A percentile compares a stretch with the other conserved stretches of the same genome.
phyloP scores from a whole-genome alignment of 2,888 invertebrate species.

The Sesia apiformis region DNA sequence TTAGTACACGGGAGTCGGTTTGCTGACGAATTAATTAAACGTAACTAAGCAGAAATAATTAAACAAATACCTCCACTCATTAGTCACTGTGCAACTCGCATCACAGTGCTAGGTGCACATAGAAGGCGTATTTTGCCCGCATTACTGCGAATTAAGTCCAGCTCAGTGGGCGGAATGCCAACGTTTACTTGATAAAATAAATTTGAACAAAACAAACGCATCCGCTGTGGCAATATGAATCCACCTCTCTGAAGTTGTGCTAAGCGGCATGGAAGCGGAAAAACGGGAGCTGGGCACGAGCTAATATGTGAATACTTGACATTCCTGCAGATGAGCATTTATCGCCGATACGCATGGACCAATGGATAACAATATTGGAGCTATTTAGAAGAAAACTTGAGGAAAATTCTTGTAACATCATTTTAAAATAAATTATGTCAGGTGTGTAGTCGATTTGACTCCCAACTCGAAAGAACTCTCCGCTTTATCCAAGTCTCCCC shows the following conservation, averaged over 20 bases:
- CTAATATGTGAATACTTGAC: slow-evolving; percentile 66
- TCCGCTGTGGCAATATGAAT: slow-evolving; percentile 66
- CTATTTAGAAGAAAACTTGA: not conserved
- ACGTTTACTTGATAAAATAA: slow-evolving; percentile 73
- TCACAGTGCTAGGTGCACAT: slow-evolving; percentile 21
- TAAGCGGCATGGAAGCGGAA: slow-evolving; percentile 69
- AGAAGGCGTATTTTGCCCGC: slow-evolving; percentile 31
- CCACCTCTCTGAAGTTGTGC: slow-evolving; percentile 65
- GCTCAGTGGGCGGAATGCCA: slow-evolving; percentile 59
- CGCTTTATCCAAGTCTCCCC: too few relatives aligned
- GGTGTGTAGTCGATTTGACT: too few relatives aligned
- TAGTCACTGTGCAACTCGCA: slow-evolving; percentile 21
- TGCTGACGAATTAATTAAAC: not conserved
- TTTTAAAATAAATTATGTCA: too few relatives aligned
- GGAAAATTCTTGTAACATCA: too few relatives aligned
- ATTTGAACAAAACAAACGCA: slow-evolving; percentile 72
- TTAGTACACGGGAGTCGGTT: not conserved
- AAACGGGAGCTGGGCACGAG: slow-evolving; percentile 48
- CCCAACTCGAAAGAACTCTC: too few relatives aligned
- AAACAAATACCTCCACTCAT: slow-evolving; percentile 60
- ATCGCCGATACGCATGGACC: slow-evolving; percentile 14
- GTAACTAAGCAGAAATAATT: slow-evolving; percentile 39
- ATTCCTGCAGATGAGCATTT: slow-evolving; percentile 44
- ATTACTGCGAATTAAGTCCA: slow-evolving; percentile 56
- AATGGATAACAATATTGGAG: not conserved